Conservation (phyloP, 2,797 vertebrate genomes). For the Propithecus perrieri region DNA sequence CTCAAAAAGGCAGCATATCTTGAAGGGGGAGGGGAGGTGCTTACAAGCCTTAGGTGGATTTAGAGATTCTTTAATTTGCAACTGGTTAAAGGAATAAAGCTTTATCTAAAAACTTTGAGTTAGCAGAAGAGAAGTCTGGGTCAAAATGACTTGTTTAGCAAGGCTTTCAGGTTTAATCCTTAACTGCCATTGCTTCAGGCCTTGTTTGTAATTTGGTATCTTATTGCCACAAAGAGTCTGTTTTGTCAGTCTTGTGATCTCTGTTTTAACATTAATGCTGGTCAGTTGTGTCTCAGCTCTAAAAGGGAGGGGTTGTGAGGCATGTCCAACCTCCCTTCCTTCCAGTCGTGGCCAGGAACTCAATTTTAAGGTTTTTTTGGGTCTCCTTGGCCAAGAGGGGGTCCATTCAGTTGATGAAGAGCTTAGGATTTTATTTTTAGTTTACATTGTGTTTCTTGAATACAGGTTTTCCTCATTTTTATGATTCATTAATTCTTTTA, state of each 20-base stretch:
- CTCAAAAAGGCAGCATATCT: background rate
- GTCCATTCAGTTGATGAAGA: background rate
- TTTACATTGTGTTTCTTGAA: background rate
- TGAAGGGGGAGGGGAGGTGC: background rate
- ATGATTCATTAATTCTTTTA: background rate
- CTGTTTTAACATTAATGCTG: background rate
- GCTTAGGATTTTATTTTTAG: background rate
- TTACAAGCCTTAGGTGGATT: background rate
- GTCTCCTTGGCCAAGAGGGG: background rate
- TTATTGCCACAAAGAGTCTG: background rate
- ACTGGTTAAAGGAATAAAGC: background rate
- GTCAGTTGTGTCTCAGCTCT: too few relatives aligned
- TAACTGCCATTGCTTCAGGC: background rate
- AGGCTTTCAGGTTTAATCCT: background rate
- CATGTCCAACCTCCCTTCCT: too few relatives aligned
- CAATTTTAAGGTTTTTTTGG: background rate
- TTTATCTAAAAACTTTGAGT: background rate
- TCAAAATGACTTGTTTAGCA: background rate
- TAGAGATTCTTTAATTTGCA: background rate
- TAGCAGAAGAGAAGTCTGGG: background rate
- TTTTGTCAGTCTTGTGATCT: background rate
- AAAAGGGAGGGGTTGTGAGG: background rate
- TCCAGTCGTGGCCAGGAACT: background rate
- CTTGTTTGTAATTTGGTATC: background rate
- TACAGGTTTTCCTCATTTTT: background rate